Percentiles rank a stretch among this genome's conserved stretches.
phyloP scores from a whole-genome alignment of 2,797 vertebrate genomes.

The Sebastes oblongus region DNA sequence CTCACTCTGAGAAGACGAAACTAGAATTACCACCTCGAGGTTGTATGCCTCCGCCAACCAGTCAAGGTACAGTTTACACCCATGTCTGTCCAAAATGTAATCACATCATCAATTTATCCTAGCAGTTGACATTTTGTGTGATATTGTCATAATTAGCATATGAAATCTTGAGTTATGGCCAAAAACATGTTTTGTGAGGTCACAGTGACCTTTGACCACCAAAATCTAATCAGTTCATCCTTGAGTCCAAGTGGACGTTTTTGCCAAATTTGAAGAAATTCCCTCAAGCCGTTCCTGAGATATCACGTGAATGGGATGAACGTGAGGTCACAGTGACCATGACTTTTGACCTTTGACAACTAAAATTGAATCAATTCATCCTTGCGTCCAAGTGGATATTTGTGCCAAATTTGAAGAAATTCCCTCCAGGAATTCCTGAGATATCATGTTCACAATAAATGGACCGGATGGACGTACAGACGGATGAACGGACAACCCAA shows the following conservation, averaged over 20 bases:
- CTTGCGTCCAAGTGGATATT: too few relatives aligned
- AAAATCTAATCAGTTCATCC: neutral
- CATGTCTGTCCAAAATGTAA: neutral
- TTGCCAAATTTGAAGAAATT: neutral
- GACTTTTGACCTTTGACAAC: too few relatives aligned
- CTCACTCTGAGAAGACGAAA: neutral
- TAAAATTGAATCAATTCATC: too few relatives aligned
- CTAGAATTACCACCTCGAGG: neutral
- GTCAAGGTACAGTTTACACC: neutral
- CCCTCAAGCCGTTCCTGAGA: neutral
- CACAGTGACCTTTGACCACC: neutral
- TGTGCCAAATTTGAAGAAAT: too few relatives aligned
- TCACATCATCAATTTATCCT: neutral
- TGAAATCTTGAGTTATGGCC: neutral
- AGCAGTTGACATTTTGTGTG: neutral
- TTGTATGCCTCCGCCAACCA: neutral
- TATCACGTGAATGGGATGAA: neutral
- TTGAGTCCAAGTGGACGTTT: neutral
- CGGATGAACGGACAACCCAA: neutral
- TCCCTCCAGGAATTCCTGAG: too few relatives aligned
- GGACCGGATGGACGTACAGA: accelerated
- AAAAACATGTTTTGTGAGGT: too few relatives aligned
- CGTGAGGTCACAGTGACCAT: too few relatives aligned
- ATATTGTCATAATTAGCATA: neutral
- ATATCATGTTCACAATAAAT: too few relatives aligned